Base-by-base conservation (phyloP, 2,113 vertebrate genomes). In the Syngnathus scovelli region DNA sequence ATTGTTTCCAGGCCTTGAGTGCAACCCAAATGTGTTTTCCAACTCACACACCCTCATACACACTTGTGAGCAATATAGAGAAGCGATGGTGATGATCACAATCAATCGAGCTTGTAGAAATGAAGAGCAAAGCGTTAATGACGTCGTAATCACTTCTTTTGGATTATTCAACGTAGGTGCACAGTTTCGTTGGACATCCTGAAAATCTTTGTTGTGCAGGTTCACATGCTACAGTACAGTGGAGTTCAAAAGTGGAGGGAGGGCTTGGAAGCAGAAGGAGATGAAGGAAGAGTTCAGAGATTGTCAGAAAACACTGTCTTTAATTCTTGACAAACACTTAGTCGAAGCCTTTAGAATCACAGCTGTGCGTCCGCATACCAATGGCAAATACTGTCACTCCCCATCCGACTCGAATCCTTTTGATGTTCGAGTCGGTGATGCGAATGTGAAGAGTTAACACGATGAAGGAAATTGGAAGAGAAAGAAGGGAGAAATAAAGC, bases 311-410 rank as follows among this genome's bases (percentile, higher is more conserved):
- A 89, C 90, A 78, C 84, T 90, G 90, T 79, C 85, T 89, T 85
- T 86, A 85, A 89, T 74, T 90, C 77, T 93, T 91, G 92, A 92
- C 85, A 90, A 92, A 92, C 88, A 90, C 91, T 94, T 95, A 93
- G 91, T 91, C 33, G 72, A 86, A 84, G 86, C 92, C 87, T 91
- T 91, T 89, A 82, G 80, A 89, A 90, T 86, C 78, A 85, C 88
- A 89, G 89, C 78, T 78, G 83, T 91, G 88, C 89, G 70, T 64
- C 83, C 88, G 93, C 91, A 93, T 92, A 92, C 91, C 92, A 92
- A 93, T 89, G 81, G 92, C 70, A 91, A 90, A 85, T 78, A 71
- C 90, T 92, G 91, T 92, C 91, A 87, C 89, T 87, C 80, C 88
- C 70, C 37, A 90, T 92, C 93, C 90, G 75, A 87, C 87, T 90